Conservation (phyloP, 2,888 invertebrate genomes). For the Ornithoptera alexandrae region DNA sequence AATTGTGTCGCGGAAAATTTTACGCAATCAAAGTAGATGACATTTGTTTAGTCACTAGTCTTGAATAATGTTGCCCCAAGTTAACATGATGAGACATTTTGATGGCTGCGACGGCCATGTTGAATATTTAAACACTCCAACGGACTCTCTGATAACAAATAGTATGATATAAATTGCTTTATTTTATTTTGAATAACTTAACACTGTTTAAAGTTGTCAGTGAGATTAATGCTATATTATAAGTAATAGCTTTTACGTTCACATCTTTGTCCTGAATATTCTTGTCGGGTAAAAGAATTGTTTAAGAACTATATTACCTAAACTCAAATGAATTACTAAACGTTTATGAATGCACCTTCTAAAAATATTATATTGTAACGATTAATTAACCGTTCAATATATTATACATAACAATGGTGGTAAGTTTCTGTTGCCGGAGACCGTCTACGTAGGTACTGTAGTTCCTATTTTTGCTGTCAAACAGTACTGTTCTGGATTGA, state of each 20-base stretch:
- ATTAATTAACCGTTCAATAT: not conserved
- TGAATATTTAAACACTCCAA: conserved; percentile 57
- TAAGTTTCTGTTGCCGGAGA: no score
- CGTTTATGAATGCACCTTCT: no score
- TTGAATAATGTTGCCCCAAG: conserved; percentile 37
- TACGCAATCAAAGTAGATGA: conserved; percentile 1
- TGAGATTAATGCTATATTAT: not conserved
- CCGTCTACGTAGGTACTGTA: no score
- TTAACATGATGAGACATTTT: conserved; percentile 46
- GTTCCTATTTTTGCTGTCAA: no score
- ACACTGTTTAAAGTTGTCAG: not conserved
- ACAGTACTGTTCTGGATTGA: no score
- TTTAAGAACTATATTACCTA: not conserved
- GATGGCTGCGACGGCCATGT: conserved; percentile 38
- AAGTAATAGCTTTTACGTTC: not conserved
- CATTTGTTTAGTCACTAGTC: conserved; percentile 16
- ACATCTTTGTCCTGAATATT: not conserved
- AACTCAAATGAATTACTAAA: not conserved
- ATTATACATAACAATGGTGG: not conserved
- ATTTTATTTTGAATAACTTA: conserved; percentile 45
- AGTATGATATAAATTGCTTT: conserved; percentile 39
- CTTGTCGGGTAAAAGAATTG: not conserved
- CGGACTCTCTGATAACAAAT: conserved; percentile 42
- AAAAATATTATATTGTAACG: not conserved
- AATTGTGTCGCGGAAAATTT: conserved; percentile 17